Conservation (phyloP, 2,113 vertebrate species). For the Neomonachus schauinslandi region DNA sequence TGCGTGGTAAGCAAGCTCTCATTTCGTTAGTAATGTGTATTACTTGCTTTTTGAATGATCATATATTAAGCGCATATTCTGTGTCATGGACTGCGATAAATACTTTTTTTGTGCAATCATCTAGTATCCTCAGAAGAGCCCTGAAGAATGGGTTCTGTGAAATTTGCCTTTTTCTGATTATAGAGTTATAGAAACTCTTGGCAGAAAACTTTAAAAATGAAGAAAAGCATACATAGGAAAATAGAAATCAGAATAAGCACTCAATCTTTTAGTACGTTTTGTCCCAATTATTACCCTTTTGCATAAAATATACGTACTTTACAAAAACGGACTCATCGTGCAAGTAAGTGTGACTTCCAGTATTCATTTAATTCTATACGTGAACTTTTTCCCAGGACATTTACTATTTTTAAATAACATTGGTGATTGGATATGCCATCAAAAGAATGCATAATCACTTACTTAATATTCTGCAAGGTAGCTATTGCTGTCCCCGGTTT, state of each 20-base stretch:
- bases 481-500: not conserved
- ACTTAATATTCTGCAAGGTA: not conserved
- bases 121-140: not conserved
- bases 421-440: not conserved
- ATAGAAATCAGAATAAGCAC: conserved; percentile 16
- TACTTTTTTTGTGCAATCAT: not conserved
- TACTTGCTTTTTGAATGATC: not conserved
- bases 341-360: not conserved
- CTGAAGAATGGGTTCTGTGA: not conserved
- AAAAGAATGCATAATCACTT: not conserved
- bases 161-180: not conserved
- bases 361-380: not conserved
- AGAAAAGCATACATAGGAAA: not conserved
- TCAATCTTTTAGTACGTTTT: not conserved
- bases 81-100: not conserved
- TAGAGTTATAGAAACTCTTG: not conserved
- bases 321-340: not conserved
- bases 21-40: not conserved
- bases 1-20: not conserved
- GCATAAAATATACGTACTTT: not conserved
- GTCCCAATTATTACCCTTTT: not conserved
- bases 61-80: not conserved
- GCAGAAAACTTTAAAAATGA: not conserved
- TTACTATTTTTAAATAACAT: not conserved
- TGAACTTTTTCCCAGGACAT: not conserved